phyloP scores from a whole-genome alignment of 1,140 invertebrate genomes.

The Bathynomus jamesi region DNA sequence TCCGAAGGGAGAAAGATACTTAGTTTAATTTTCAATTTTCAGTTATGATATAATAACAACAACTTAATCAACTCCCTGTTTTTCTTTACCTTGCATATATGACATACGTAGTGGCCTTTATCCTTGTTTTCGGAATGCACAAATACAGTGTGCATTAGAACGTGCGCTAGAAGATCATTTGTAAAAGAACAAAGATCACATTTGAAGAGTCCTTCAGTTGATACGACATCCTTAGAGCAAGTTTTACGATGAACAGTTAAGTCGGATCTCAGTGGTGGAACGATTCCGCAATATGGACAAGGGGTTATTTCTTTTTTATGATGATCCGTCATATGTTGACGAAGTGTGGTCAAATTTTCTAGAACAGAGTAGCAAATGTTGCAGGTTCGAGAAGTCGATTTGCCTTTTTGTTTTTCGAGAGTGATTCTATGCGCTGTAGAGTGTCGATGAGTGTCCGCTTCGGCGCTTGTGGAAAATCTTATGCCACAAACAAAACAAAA shows the following conservation, averaged over 20 bases:
- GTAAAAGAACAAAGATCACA: slow-evolving; percentile 12
- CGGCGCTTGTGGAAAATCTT: slow-evolving; percentile 1
- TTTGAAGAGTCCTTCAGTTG: background rate
- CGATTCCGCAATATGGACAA: slow-evolving; percentile 5
- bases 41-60: background rate
- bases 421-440: slow-evolving; percentile 6
- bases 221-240: background rate
- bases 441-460: slow-evolving; percentile 11
- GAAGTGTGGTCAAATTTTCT: background rate
- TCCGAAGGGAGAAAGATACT: background rate
- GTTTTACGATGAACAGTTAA: background rate
- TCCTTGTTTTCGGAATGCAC: slow-evolving; percentile 1
- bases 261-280: background rate
- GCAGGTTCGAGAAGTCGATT: slow-evolving; percentile 1
- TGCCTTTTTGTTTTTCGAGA: slow-evolving; percentile 1
- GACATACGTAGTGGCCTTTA: background rate
- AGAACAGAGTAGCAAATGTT: slow-evolving; percentile 1
- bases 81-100: slow-evolving; percentile 11
- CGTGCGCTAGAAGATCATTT: slow-evolving; percentile 3
- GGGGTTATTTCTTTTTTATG: slow-evolving; percentile 5
- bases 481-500: slow-evolving; percentile 12
- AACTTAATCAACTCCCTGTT: background rate
- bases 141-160: slow-evolving; percentile 7
- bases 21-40: background rate
- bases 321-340: background rate